These are phyloP conservation scores for Zoroaster sp. DNA, from an alignment of 53 echinoderm and acorn worm species.

Conservation along the genomic window DNA sequence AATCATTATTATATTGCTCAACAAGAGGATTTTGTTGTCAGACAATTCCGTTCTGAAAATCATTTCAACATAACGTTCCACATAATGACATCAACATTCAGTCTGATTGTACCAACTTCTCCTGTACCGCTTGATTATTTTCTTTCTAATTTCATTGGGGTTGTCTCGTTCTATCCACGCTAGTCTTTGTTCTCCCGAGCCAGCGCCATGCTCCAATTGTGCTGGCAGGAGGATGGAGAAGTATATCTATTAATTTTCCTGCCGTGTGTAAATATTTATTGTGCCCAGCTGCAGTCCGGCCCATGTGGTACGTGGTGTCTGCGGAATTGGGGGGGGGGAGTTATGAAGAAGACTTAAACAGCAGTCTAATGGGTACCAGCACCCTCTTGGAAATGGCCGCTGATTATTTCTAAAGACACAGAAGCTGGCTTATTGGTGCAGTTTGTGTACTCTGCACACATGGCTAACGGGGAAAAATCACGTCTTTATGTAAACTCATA, in stretches of 20 bases:
- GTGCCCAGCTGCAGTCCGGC: conserved; percentile 15
- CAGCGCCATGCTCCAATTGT: neutral
- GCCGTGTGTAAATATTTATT: conserved; percentile 50
- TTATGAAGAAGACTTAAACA: neutral
- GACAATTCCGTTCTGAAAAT: no score
- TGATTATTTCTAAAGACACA: neutral
- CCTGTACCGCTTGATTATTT: neutral
- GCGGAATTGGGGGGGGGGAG: no score
- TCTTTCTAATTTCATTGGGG: neutral
- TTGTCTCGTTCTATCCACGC: neutral
- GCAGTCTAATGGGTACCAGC: neutral
- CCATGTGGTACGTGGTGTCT: no score
- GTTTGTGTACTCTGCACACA: neutral
- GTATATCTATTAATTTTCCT: conserved; percentile 22
- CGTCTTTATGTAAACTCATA: no score
- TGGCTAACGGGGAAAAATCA: neutral
- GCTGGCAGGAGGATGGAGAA: neutral
- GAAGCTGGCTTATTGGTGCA: neutral
- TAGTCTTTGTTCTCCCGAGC: neutral
- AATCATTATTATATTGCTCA: no score
- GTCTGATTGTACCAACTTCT: neutral
- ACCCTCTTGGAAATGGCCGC: neutral
- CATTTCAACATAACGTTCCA: no score
- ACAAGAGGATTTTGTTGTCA: no score
- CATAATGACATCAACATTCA: neutral